Evolutionary conservation across 2,113 vertebrate genomes (phyloP), one percentile per base, ranked within the genome.

Genomic region (Alouatta palliata): DNA sequence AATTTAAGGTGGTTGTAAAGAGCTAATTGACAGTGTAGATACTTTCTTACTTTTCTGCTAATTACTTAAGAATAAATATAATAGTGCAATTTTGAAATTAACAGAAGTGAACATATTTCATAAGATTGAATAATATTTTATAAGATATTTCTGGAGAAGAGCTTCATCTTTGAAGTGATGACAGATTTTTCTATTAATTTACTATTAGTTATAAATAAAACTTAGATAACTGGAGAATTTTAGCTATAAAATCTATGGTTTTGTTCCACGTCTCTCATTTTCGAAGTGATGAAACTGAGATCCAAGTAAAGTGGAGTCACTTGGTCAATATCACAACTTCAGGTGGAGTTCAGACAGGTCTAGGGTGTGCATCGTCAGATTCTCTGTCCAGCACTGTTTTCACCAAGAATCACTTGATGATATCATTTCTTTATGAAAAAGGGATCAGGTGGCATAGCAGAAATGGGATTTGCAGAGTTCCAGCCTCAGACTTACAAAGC

Each of bases 41-140:
- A 56, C 32, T 58, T 87, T n/a, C 37, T 54, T 16, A 61, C 8
- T n/a, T 45, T 76, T 76, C 45, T 95, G 25, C 13, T 73, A 30
- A 40, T 84, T 81, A 35, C 25, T 66, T 75, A 73, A 43, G 17
- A 95, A 54, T 49, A 83, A 71, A 75, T 66, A 49, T 20, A 91
- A 52, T 32, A 4, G 3, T 75, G 56, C 30, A 79, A 35, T 47
- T 84, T 82, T 77, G 3, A 85, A 96, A 82, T 77, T 23, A 52
- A 66, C 2, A 93, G 40, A 70, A 89, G 25, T 89, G 1, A 84
- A 49, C 66, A 21, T 23, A 37, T 56, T 45, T 66, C 25, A 66
- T 91, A 30, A 68, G 16, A 61, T 75, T 64, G 87, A 49, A 80
- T 11, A 45, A 88, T 12, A 13, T 91, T 93, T 90, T n/a, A 35